Base-by-base conservation (phyloP, 92 coral and sea anemone genomes). In the Anthopleura xanthogrammica region DNA sequence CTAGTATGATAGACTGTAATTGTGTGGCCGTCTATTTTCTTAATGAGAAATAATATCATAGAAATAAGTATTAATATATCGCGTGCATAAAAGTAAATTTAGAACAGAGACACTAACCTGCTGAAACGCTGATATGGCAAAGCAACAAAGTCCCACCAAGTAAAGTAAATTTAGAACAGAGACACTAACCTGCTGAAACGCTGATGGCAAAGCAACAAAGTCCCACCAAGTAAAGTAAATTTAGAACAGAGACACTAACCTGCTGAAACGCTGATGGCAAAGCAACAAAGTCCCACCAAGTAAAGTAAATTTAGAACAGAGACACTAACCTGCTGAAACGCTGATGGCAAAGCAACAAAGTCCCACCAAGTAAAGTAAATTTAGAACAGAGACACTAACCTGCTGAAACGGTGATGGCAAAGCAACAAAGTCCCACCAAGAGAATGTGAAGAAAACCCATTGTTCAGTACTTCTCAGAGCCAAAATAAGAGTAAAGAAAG, bases 111-210 rank as follows among this genome's bases (percentile, higher is more conserved):
- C 70, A 62, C 70, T 14, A 62, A 68, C 74, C 74, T 23, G 74
- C 74, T 4, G 41, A 23, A 68, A 68, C 74, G 7, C 46, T 5
- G 13, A n/a, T n/a, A 68, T 4, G 41, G 74, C 41, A 68, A 68
- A 68, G 74, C 74, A 68, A 3, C 42, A 19, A 68, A 68, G 74
- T 10, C 74, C 74, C 42, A 68, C 74, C 42, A 68, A 68, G 42
- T n/a, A n/a, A n/a, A n/a, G n/a, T n/a, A n/a, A 46, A 46, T 46
- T 46, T 0, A 46, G 50, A 46, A 46, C 50, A 46, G 50, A 46
- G 0, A 0, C 70, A 62, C 70, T 14, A 62, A 68, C 74, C 74
- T 23, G 74, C 74, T 4, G 41, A 23, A 68, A 68, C 74, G 7
- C 46, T 5, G 13, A 68, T 4, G 41, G 74, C 41, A 68, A 68